Percentiles rank a stretch among this genome's conserved stretches.
Evolutionary conservation across 2,888 invertebrate genomes (phyloP).

Genomic region (Ichneumoninae sp.): DNA sequence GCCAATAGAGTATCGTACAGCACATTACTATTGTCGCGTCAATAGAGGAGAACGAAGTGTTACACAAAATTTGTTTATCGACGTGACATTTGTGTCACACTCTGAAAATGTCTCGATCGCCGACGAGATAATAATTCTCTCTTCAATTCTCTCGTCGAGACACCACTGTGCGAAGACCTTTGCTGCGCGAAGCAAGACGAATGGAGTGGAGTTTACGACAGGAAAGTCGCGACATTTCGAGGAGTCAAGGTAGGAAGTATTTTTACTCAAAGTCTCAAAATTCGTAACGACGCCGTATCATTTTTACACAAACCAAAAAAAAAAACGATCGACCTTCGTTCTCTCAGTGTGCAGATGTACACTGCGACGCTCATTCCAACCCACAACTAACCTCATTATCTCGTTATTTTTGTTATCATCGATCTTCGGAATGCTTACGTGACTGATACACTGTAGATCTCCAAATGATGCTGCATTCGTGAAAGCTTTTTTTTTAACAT

Average conservation of each 20-base stretch:
- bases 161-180: constrained; percentile 18
- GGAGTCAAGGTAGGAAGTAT: constrained; percentile 28
- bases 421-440: constrained; percentile 13
- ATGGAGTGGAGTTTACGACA: constrained; percentile 53
- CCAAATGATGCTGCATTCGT: background rate
- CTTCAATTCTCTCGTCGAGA: background rate
- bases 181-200: constrained; percentile 34
- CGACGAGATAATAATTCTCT: constrained; percentile 17
- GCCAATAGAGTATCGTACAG: constrained; percentile 1
- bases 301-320: background rate
- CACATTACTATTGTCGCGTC: background rate
- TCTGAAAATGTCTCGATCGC: background rate
- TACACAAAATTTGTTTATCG: constrained; percentile 24
- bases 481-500: background rate
- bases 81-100: background rate
- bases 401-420: constrained; percentile 43
- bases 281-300: background rate
- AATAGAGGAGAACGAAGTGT: background rate
- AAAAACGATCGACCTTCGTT: background rate
- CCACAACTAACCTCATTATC: constrained; percentile 36
- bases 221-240: constrained; percentile 49
- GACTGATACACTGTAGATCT: constrained; percentile 3
- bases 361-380: background rate
- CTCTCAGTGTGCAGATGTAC: background rate
- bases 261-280: background rate